phyloP scores from a whole-genome alignment of 2,797 vertebrate species.

The Lepidocolaptes lacrymiger region DNA sequence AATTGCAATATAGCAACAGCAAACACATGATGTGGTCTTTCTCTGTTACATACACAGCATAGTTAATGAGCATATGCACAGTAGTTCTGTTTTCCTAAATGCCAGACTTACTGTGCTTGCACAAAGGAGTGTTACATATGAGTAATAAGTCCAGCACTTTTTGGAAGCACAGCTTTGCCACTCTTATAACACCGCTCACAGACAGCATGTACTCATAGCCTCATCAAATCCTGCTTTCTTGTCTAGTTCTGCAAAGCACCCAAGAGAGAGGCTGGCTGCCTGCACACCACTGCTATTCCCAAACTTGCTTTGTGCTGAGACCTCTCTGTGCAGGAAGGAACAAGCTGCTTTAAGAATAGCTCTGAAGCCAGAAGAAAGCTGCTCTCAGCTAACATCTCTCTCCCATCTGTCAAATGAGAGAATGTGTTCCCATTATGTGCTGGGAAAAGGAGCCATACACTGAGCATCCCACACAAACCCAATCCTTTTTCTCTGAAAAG shows the following conservation, averaged over 20 bases:
- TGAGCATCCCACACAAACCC: slow-evolving; percentile 17
- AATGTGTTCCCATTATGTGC: slow-evolving; percentile 25
- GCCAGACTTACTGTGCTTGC: neutral
- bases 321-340: slow-evolving; percentile 26
- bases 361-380: slow-evolving; percentile 35
- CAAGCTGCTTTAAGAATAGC: slow-evolving; percentile 43
- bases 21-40: neutral
- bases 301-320: neutral
- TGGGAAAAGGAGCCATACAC: slow-evolving; percentile 18
- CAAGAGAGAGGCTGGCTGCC: neutral
- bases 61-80: neutral
- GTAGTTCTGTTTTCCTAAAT: neutral
- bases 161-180: neutral
- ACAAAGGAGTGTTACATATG: neutral
- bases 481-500: neutral
- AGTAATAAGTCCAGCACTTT: slow-evolving; percentile 8
- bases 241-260: neutral
- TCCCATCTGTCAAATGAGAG: slow-evolving; percentile 58
- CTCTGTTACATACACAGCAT: neutral
- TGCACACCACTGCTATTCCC: neutral
- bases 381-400: slow-evolving; percentile 38
- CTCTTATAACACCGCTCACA: neutral
- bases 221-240: neutral
- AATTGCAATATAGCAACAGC: neutral
- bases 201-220: neutral